Conservation (phyloP, 1,140 invertebrate genomes). For the Anastatus disparis region DNA sequence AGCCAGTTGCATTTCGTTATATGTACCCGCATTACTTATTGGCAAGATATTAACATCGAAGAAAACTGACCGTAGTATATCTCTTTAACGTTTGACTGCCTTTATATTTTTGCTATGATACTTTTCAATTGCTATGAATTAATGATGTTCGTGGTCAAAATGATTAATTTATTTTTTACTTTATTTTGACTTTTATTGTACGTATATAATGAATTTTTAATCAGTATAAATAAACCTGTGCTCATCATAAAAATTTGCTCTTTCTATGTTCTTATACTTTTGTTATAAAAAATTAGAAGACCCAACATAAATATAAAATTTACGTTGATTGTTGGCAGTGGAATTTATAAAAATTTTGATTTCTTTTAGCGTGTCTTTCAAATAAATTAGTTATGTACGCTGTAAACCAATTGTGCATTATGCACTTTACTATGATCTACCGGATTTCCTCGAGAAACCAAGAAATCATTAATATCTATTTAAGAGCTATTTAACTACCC, state of each 20-base stretch:
- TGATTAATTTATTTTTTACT: too few species aligned
- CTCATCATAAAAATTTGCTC: too few species aligned
- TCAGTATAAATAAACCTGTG: too few species aligned
- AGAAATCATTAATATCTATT: slow-evolving; percentile 16
- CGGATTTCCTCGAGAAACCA: slow-evolving; percentile 15
- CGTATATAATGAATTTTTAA: too few species aligned
- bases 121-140: background rate
- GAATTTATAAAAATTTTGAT: too few species aligned
- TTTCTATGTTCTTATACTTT: too few species aligned
- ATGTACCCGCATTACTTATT: background rate
- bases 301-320: too few species aligned
- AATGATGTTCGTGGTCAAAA: too few species aligned
- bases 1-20: slow-evolving; percentile 3
- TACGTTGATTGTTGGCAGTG: too few species aligned
- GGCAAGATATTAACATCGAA: too few species aligned
- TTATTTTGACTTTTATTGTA: too few species aligned
- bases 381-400: background rate
- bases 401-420: background rate
- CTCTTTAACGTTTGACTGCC: background rate
- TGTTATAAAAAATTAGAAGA: too few species aligned
- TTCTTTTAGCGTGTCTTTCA: background rate
- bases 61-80: slow-evolving; percentile 4
- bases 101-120: background rate
- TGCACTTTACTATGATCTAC: background rate
- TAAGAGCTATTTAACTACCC: background rate